Conservation (phyloP, 2,797 vertebrate species). For the Rallus crepitans region DNA sequence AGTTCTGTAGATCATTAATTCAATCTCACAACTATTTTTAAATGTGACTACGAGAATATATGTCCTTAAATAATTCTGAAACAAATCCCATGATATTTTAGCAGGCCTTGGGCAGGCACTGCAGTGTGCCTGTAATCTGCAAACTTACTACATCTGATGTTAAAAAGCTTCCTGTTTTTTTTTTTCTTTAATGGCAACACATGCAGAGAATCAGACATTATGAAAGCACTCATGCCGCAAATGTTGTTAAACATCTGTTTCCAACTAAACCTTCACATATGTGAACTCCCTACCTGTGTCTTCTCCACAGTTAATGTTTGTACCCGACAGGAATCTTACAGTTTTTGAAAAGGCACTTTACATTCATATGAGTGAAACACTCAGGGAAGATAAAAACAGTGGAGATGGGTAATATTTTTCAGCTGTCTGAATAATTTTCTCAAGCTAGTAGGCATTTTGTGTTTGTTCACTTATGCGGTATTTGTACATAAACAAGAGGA, state of each 20-base stretch:
- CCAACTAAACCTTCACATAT: background rate
- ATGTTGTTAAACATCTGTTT: background rate
- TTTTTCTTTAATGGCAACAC: background rate
- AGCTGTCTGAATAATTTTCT: background rate
- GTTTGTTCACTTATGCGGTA: background rate
- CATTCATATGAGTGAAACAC: background rate
- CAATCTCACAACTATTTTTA: background rate
- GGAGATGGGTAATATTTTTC: background rate
- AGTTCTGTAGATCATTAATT: background rate
- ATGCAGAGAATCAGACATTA: background rate
- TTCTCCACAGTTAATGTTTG: background rate
- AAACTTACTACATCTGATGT: background rate
- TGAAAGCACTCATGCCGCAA: background rate
- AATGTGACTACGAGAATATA: background rate
- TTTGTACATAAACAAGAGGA: background rate
- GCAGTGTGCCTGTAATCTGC: background rate
- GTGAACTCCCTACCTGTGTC: background rate
- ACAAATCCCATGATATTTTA: background rate
- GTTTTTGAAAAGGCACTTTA: background rate
- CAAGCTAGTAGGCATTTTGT: background rate
- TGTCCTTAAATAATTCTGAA: background rate
- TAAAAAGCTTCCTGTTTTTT: background rate
- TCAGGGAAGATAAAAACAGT: background rate
- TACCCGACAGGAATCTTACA: background rate
- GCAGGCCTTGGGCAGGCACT: background rate